A percentile compares a stretch with the other conserved stretches of the same genome.
Evolutionary conservation across 2,888 invertebrate genomes (phyloP).

Genomic region (Nomada fucata): DNA sequence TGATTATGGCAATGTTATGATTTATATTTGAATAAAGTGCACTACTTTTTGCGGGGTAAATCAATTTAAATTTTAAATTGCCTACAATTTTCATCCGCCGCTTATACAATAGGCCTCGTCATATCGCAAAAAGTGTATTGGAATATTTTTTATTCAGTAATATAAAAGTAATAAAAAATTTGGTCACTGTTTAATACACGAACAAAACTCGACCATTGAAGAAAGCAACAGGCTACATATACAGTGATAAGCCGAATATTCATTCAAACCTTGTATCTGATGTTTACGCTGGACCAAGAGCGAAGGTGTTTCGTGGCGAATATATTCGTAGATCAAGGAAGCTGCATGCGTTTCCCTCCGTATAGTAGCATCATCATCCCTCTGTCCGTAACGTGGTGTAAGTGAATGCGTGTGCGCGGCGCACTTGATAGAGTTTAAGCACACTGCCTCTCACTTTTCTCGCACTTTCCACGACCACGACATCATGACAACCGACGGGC

Average conservation of each 20-base stretch:
- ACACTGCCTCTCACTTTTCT: constrained; percentile 69
- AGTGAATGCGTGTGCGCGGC: constrained; percentile 15
- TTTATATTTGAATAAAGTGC: too few species aligned
- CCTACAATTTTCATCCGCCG: too few species aligned
- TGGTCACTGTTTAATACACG: too few species aligned
- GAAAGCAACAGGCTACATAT: not conserved
- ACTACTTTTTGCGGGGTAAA: too few species aligned
- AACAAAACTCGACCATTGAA: too few species aligned
- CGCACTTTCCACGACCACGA: constrained; percentile 73
- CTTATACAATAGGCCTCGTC: too few species aligned
- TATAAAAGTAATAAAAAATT: too few species aligned
- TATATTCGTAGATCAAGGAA: constrained; percentile 66
- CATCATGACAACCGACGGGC: constrained; percentile 65
- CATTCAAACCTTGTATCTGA: constrained; percentile 62
- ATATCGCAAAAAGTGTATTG: too few species aligned
- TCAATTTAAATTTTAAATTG: too few species aligned
- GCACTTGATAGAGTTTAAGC: constrained; percentile 39
- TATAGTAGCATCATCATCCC: constrained; percentile 65
- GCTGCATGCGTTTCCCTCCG: constrained; percentile 51
- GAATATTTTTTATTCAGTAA: too few species aligned
- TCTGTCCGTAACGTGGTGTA: constrained; percentile 24
- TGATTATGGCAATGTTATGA: too few species aligned
- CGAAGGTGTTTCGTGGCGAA: constrained; percentile 31
- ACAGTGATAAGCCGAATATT: constrained; percentile 18
- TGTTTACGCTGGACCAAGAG: constrained; percentile 53